Evolutionary conservation across 2,113 vertebrate species (phyloP).

Genomic region (Plectropomus leopardus): DNA sequence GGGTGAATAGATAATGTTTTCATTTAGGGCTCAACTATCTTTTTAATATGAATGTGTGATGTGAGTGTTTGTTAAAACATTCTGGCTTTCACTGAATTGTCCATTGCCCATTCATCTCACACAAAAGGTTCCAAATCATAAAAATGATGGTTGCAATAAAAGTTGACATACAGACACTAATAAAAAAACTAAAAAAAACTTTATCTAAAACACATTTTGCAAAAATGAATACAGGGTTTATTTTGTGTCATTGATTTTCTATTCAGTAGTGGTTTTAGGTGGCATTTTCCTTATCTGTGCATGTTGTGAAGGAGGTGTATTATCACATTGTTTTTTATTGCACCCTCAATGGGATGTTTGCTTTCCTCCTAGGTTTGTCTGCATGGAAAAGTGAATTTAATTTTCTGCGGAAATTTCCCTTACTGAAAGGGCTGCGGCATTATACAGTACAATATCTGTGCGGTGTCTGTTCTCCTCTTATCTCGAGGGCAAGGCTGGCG

Average conservation of each 20-base stretch:
- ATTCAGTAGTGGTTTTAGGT: slow-evolving; percentile 27
- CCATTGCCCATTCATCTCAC: neutral
- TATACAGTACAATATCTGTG: slow-evolving; percentile 70
- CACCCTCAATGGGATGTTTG: slow-evolving; percentile 47
- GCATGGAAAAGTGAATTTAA: slow-evolving; percentile 53
- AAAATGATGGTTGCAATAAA: slow-evolving; percentile 1
- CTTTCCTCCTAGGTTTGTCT: slow-evolving; percentile 57
- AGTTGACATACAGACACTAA: slow-evolving; percentile 3
- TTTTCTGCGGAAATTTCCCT: slow-evolving; percentile 54
- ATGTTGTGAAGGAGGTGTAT: slow-evolving; percentile 34
- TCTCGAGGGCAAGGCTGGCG: slow-evolving; percentile 68
- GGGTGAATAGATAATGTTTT: too few species aligned
- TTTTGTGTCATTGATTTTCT: slow-evolving; percentile 38
- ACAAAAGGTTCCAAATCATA: slow-evolving; percentile 10
- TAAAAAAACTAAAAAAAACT: neutral
- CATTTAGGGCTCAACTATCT: too few species aligned
- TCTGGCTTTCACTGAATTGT: neutral
- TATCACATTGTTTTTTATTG: slow-evolving; percentile 50
- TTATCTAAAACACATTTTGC: slow-evolving; percentile 1
- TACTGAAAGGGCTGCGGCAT: slow-evolving; percentile 44
- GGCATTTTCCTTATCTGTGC: slow-evolving; percentile 46
- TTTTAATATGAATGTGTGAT: slow-evolving; percentile 5
- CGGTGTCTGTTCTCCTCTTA: slow-evolving; percentile 71
- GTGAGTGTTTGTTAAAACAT: neutral
- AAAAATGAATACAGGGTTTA: slow-evolving; percentile 12